Percentiles rank a stretch among this genome's conserved stretches.
phyloP scores from a whole-genome alignment of 2,113 vertebrate genomes.

The Amia ocellicauda region DNA sequence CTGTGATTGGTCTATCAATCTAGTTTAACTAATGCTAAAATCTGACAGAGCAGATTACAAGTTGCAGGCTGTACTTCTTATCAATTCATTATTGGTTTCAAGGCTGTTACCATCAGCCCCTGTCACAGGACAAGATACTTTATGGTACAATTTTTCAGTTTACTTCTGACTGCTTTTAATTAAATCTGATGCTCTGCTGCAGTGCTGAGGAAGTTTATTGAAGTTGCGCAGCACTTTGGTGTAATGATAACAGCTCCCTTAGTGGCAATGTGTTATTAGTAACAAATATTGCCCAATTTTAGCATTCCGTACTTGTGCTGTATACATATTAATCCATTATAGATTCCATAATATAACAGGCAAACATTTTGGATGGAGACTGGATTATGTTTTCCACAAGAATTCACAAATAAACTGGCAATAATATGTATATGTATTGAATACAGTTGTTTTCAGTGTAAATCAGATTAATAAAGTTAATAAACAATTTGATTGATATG shows the following conservation, averaged over 20 bases:
- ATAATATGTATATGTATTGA: too few relatives aligned
- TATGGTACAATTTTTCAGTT: slow-evolving; percentile 66
- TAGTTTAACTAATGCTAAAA: slow-evolving; percentile 63
- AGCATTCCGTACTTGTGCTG: too few relatives aligned
- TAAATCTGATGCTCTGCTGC: slow-evolving; percentile 71
- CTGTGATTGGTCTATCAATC: slow-evolving; percentile 60
- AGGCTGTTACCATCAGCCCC: slow-evolving; percentile 57
- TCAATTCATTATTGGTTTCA: slow-evolving; percentile 63
- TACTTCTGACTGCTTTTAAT: slow-evolving; percentile 77
- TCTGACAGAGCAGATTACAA: slow-evolving; percentile 60
- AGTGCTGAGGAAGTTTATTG: slow-evolving; percentile 56
- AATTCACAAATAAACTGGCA: too few relatives aligned
- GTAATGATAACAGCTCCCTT: slow-evolving; percentile 67
- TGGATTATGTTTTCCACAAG: too few relatives aligned
- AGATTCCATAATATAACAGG: too few relatives aligned
- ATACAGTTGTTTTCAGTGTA: too few relatives aligned
- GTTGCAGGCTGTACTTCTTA: slow-evolving; percentile 52
- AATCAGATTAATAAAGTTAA: too few relatives aligned
- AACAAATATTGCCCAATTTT: too few relatives aligned
- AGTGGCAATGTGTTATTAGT: too few relatives aligned
- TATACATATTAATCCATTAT: too few relatives aligned
- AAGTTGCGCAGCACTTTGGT: slow-evolving; percentile 63
- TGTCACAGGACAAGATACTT: slow-evolving; percentile 58
- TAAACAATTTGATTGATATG: too few relatives aligned
- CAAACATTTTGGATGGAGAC: too few relatives aligned